A percentile compares a stretch with the other conserved stretches of the same genome.
These are phyloP conservation scores for Calliphora vomitoria DNA, from an alignment of 2,888 invertebrate species.

Conservation along the genomic window DNA sequence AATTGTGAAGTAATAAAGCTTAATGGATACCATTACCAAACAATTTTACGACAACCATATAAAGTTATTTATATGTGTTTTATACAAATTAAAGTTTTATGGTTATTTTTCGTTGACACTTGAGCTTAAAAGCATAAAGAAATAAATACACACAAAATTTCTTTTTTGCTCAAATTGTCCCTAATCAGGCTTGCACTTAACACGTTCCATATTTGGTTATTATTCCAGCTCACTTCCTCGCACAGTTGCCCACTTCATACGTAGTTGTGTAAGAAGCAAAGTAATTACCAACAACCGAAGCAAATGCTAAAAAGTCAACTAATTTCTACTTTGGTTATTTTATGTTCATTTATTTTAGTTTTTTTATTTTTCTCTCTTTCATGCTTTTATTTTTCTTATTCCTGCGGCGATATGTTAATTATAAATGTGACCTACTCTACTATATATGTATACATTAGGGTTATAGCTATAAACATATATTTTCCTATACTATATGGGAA, in stretches of 20 bases:
- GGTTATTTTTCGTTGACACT: slow-evolving; percentile 11
- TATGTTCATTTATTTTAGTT: slow-evolving; percentile 41
- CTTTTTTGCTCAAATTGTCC: slow-evolving; percentile 6
- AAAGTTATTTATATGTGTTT: not conserved
- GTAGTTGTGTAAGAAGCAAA: slow-evolving; percentile 41
- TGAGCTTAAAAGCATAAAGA: not conserved
- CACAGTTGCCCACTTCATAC: slow-evolving; percentile 31
- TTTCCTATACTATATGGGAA: too few relatives aligned
- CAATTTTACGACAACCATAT: not conserved
- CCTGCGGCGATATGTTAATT: slow-evolving; percentile 68
- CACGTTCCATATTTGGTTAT: slow-evolving; percentile 57
- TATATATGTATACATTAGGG: too few relatives aligned
- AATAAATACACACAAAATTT: not conserved
- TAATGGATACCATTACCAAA: slow-evolving; percentile 24
- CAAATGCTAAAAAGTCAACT: slow-evolving; percentile 63
- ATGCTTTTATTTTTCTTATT: slow-evolving; percentile 23
- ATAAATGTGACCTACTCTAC: slow-evolving; percentile 63
- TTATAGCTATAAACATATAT: too few relatives aligned
- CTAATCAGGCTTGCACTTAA: slow-evolving; percentile 55
- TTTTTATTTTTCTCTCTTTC: slow-evolving; percentile 2
- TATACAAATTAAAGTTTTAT: slow-evolving; percentile 36
- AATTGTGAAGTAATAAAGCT: slow-evolving; percentile 1
- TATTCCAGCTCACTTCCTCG: slow-evolving; percentile 62
- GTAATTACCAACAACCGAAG: slow-evolving; percentile 60
- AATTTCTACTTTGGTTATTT: slow-evolving; percentile 62